Percentiles rank a stretch among this genome's conserved stretches.
Conservation (phyloP, 2,888 invertebrate species). For the Acanthopleura granulata region DNA sequence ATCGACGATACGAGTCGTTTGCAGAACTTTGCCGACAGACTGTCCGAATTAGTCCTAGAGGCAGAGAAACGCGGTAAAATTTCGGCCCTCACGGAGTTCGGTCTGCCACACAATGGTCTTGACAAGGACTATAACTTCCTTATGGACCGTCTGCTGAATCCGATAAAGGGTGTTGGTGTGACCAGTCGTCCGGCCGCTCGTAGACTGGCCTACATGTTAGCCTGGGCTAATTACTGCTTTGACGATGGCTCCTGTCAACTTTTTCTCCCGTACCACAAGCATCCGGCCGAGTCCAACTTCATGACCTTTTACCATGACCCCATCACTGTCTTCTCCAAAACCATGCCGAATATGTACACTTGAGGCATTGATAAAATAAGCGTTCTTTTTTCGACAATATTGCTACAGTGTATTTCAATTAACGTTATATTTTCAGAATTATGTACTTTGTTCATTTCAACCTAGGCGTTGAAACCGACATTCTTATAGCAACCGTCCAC, state of each 20-base stretch:
- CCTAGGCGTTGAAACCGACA: too few species aligned
- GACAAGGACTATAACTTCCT: slow-evolving; percentile 29
- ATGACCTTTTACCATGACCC: slow-evolving; percentile 28
- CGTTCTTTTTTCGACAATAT: slow-evolving; percentile 10
- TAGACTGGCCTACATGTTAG: slow-evolving; percentile 28
- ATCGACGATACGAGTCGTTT: slow-evolving; percentile 15
- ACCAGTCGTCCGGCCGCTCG: slow-evolving; percentile 11
- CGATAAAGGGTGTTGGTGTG: slow-evolving; percentile 23
- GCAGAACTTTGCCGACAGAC: slow-evolving; percentile 18
- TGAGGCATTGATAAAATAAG: not conserved
- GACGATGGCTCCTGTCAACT: slow-evolving; percentile 17
- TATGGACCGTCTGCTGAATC: slow-evolving; percentile 29
- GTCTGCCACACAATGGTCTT: slow-evolving; percentile 26
- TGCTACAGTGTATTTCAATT: too few species aligned
- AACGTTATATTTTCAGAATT: too few species aligned
- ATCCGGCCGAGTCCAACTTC: slow-evolving; percentile 27
- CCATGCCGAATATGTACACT: not conserved
- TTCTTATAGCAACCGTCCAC: too few species aligned
- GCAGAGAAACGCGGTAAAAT: slow-evolving; percentile 30
- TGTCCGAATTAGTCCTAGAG: slow-evolving; percentile 25
- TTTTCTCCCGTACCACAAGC: slow-evolving; percentile 28
- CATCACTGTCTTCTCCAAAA: slow-evolving; percentile 24
- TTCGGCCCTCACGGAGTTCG: slow-evolving; percentile 35
- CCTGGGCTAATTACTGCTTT: slow-evolving; percentile 34
- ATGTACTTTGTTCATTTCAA: too few species aligned